Evolutionary conservation across 2,113 vertebrate genomes (phyloP), one percentile per base, ranked within the genome.

Genomic region (Tamias sibiricus): DNA sequence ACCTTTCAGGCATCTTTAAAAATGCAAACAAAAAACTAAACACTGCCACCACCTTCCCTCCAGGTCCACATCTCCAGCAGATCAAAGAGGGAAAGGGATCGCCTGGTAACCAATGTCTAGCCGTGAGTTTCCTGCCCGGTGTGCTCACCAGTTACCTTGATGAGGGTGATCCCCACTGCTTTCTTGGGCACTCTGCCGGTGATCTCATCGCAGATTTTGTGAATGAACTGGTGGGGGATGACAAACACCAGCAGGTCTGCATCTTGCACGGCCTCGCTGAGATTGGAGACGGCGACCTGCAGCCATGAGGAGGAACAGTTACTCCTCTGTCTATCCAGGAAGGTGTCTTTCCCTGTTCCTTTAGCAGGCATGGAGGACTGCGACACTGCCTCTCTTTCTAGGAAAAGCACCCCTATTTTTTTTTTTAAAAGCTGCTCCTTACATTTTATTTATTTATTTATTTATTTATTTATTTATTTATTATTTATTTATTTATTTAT

Each of bases 221-320:
- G 98, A 95, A 99, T 99, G 98, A 99, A 99, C 98, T 99, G 99
- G 95, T 99, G 99, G 57, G 99, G 99, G 69, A 99, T 99, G 89
- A 99, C 99, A 66, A 99, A 99, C 91, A 99, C 98, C 95, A 99
- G 98, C 94, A 99, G 97, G 97, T 99, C 99, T 0, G 99, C 99
- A 44, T 99, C 99, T 86, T 98, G 95, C 8, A 99, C 99, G 0
- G 99, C 99, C 32, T 99, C 99, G 3, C 91, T 80, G 44, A 99
- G 98, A 69, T 98, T 97, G 1, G 99, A 98, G 75, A 99, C 72
- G 2, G 99, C 99, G 59, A 99, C 98, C 99, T 99, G 96, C 11
- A 44, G 5, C 14, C 42, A 17, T 28, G 9, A 97, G 74, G 86
- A 13, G 28, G 52, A 30, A 42, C n/a, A 30, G 7, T 81, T n/a